Conservation (phyloP, 2,113 vertebrate genomes). For the Gopherus evgoodei region DNA sequence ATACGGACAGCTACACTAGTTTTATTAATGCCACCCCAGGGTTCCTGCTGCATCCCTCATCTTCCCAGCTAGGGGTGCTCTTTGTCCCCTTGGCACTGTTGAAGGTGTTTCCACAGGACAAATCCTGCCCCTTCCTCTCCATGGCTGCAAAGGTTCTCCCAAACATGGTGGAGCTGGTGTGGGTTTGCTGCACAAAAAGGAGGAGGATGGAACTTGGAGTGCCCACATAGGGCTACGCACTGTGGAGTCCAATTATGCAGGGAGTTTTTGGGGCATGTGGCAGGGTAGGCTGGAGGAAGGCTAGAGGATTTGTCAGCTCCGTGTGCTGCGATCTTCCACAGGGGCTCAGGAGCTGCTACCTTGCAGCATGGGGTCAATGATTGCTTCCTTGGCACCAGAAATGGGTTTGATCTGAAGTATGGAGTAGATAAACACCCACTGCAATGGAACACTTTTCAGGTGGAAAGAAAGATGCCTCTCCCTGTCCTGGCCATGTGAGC, state of each 20-base stretch:
- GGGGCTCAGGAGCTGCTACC: not conserved
- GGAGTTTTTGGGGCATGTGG: not conserved
- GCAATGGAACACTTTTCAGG: not conserved
- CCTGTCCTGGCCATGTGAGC: not conserved
- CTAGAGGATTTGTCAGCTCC: not conserved
- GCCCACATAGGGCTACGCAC: not conserved
- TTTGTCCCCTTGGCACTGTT: not conserved
- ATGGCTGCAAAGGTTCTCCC: not conserved
- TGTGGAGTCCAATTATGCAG: not conserved
- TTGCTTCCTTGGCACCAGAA: not conserved
- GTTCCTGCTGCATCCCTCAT: not conserved
- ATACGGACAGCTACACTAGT: not conserved
- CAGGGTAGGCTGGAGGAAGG: not conserved
- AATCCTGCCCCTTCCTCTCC: not conserved
- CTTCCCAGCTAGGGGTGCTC: not conserved
- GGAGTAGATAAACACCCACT: not conserved
- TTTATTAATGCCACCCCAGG: not conserved
- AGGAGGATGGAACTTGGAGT: not conserved
- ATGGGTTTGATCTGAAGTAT: not conserved
- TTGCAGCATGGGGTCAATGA: not conserved
- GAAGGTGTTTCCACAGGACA: not conserved
- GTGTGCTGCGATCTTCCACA: not conserved
- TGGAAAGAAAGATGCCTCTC: not conserved
- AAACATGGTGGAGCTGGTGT: not conserved
- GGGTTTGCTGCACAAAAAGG: not conserved